Percentiles rank a stretch among this genome's conserved stretches.
Evolutionary conservation across 2,797 vertebrate genomes (phyloP).

Genomic region (Cirrhinus molitorella): DNA sequence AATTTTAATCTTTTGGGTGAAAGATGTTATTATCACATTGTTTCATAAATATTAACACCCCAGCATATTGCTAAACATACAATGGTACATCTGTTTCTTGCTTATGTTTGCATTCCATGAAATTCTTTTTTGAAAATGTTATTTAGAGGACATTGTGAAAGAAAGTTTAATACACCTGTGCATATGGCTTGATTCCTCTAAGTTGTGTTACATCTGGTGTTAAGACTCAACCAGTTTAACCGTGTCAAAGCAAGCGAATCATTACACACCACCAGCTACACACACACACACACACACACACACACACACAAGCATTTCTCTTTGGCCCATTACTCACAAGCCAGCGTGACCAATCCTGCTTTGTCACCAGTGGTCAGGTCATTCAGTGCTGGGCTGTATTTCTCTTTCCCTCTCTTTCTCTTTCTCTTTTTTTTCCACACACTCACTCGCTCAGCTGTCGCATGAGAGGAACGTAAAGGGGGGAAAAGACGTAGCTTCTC

Average conservation of each 20-base stretch:
- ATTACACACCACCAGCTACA: slow-evolving; percentile 40
- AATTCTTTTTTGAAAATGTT: neutral
- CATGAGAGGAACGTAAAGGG: slow-evolving; percentile 84
- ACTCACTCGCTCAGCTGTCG: slow-evolving; percentile 90
- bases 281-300: slow-evolving; percentile 42
- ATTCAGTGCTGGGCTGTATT: slow-evolving; percentile 86
- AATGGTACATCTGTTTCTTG: neutral
- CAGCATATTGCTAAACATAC: neutral
- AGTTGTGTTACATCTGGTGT: slow-evolving; percentile 90
- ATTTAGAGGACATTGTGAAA: neutral
- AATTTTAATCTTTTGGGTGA: too few relatives aligned
- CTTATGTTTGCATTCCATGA: neutral
- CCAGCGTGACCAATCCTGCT: slow-evolving; percentile 98
- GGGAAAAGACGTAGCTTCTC: slow-evolving; percentile 68
- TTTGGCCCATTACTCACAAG: slow-evolving; percentile 98
- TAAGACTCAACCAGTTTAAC: slow-evolving; percentile 87
- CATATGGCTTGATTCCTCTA: slow-evolving; percentile 91
- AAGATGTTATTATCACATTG: neutral
- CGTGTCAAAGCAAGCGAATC: slow-evolving; percentile 60
- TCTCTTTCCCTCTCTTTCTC: slow-evolving; percentile 60
- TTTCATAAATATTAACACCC: neutral
- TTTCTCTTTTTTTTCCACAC: slow-evolving; percentile 38
- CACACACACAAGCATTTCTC: slow-evolving; percentile 75
- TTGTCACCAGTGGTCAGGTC: slow-evolving; percentile 93
- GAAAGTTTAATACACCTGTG: slow-evolving; percentile 86